Conservation (phyloP, 2,888 invertebrate species). For the Melanostoma mellinum region DNA sequence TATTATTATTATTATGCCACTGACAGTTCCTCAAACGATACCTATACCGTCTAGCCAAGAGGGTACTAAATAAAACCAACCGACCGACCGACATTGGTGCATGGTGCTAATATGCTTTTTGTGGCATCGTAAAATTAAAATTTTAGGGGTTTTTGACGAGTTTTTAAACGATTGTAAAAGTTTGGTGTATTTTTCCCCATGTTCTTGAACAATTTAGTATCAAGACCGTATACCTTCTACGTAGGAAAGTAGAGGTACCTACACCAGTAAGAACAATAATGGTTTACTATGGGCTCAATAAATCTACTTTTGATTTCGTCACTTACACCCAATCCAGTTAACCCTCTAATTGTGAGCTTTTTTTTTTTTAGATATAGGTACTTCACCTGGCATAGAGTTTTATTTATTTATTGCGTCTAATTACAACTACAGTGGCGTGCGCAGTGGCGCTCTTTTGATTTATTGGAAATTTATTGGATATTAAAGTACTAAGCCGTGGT, state of each 20-base stretch:
- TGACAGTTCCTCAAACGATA: constrained; percentile 9
- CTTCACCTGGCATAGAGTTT: constrained; percentile 44
- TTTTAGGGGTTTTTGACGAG: constrained; percentile 81
- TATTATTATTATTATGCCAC: constrained; percentile 4
- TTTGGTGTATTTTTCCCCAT: constrained; percentile 73
- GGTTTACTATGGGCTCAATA: constrained; percentile 60
- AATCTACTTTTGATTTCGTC: constrained; percentile 65
- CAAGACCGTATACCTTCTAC: constrained; percentile 39
- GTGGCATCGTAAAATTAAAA: constrained; percentile 76
- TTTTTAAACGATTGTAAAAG: constrained; percentile 82
- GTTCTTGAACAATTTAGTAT: constrained; percentile 32
- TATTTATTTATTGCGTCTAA: constrained; percentile 70
- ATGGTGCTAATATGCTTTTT: constrained; percentile 71
- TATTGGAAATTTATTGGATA: constrained; percentile 70
- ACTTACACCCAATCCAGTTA: constrained; percentile 34
- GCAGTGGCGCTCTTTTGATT: constrained; percentile 57
- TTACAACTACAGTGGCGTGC: constrained; percentile 59
- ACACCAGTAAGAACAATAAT: constrained; percentile 47
- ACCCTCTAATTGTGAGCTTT: constrained; percentile 36
- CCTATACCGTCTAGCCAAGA: constrained; percentile 56
- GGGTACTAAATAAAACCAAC: constrained; percentile 55
- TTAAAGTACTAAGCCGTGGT: constrained; percentile 50
- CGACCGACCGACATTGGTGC: constrained; percentile 55
- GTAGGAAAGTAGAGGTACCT: constrained; percentile 10
- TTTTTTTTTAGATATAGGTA: neutral